Evolutionary conservation across 2,797 vertebrate genomes (phyloP), one percentile per base, ranked within the genome.

Genomic region (Mallotus villosus): DNA sequence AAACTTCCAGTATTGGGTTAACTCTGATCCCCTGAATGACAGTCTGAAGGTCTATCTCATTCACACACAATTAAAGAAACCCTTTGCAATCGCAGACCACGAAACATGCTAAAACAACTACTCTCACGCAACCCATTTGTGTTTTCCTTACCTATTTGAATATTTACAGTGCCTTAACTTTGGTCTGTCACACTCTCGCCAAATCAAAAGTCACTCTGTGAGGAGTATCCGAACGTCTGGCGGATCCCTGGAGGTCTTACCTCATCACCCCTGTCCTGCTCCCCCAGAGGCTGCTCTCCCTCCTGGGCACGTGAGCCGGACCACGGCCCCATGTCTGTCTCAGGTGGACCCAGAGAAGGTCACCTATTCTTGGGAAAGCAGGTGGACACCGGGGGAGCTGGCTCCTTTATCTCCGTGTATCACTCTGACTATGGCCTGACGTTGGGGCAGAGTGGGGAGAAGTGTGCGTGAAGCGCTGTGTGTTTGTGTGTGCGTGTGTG

Each of bases 241-340:
- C 14, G 41, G 41, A 53, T 60, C 67, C 2, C 65, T 70, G 14
- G 25, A 77, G 60, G 53, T 75, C 90, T 90, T 86, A 92, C 88
- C 90, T 92, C 85, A 76, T 87, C 73, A 81, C 85, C 82, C 77
- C 72, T 76, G 81, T 81, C 81, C 78, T 83, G 74, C 61, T 29
- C 51, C 24, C 61, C 24, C 51, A 73, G 63, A 68, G 76, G 74
- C 74, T 74, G 78, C 80, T 83, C 84, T 71, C 77, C 77, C 57
- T 87, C 77, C 72, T 81, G 86, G 75, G 83, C 81, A 64, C 74
- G 80, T 55, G 87, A 84, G 63, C 81, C 71, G 64, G 87, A 83
- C 86, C 87, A 82, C 19, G 83, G 87, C 68, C 87, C 78, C 86
- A 88, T 85, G 61, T 82, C 73, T 70, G 75, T 65, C 60, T 81